Conservation (phyloP, 2,797 vertebrate species). For the Coregonus sp. region DNA sequence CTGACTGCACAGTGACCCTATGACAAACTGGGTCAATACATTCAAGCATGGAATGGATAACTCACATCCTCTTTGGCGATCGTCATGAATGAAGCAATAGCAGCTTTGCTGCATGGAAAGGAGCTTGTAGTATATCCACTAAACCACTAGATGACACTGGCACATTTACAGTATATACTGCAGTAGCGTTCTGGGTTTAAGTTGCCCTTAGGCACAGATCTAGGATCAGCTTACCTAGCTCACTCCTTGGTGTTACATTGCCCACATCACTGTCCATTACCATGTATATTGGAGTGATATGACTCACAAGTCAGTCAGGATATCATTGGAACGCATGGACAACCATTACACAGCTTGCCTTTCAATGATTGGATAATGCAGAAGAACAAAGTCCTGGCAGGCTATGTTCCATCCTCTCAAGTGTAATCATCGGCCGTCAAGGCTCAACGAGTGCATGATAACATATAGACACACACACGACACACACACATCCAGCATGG, state of each 20-base stretch:
- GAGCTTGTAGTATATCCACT: too few relatives aligned
- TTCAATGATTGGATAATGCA: neutral
- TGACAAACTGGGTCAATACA: too few relatives aligned
- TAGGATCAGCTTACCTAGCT: neutral
- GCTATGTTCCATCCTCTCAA: neutral
- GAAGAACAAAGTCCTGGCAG: too few relatives aligned
- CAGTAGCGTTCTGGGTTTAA: neutral
- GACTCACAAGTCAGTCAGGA: neutral
- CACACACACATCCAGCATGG: conserved; percentile 25
- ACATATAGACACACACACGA: conserved; percentile 14
- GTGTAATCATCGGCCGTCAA: neutral
- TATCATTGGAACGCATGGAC: neutral
- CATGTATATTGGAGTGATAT: neutral
- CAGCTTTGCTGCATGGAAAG: too few relatives aligned
- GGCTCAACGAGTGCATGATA: neutral
- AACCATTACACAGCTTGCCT: neutral
- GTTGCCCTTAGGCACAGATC: neutral
- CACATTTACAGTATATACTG: neutral
- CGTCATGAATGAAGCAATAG: too few relatives aligned
- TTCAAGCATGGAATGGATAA: too few relatives aligned
- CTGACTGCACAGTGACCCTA: too few relatives aligned
- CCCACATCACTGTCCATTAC: neutral
- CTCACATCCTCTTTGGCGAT: too few relatives aligned
- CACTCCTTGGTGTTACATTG: neutral
- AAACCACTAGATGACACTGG: too few relatives aligned